Conservation (phyloP, 1,140 invertebrate species). For the Melitaea cinxia region DNA sequence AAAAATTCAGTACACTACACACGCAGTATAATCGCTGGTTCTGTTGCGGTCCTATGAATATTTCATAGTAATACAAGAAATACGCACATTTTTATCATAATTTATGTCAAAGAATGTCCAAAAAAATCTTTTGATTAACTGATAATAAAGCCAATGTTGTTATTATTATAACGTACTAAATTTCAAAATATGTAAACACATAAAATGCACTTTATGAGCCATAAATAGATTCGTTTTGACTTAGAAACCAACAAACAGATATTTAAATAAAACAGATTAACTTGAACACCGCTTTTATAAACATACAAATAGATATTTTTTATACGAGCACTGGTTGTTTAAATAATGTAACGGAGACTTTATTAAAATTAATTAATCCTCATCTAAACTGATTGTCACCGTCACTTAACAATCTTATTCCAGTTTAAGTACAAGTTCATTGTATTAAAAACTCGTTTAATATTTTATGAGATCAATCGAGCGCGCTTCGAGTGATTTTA, state of each 20-base stretch:
- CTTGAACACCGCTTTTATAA: not conserved
- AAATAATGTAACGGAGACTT: constrained; percentile 22
- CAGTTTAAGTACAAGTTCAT: constrained; percentile 29
- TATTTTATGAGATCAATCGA: constrained; percentile 12
- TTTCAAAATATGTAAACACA: not conserved
- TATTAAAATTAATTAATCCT: constrained; percentile 26
- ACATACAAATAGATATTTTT: not conserved
- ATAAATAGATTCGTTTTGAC: not conserved
- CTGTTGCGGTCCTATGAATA: not conserved
- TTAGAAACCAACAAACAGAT: not conserved
- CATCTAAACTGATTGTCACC: constrained; percentile 13
- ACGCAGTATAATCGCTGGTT: too few relatives aligned
- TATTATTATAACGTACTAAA: not conserved
- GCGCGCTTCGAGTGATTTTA: constrained; percentile 14
- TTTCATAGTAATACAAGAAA: not conserved
- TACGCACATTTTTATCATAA: not conserved
- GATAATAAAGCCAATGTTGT: not conserved
- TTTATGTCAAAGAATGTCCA: not conserved
- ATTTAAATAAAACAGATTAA: not conserved
- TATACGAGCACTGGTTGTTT: not conserved
- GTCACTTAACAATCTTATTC: constrained; percentile 22
- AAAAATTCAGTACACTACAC: not conserved
- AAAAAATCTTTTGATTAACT: not conserved
- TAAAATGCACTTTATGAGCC: not conserved
- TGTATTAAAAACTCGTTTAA: constrained; percentile 25